Base-by-base conservation (phyloP, 2,113 vertebrate species). In the Jacana jacana region DNA sequence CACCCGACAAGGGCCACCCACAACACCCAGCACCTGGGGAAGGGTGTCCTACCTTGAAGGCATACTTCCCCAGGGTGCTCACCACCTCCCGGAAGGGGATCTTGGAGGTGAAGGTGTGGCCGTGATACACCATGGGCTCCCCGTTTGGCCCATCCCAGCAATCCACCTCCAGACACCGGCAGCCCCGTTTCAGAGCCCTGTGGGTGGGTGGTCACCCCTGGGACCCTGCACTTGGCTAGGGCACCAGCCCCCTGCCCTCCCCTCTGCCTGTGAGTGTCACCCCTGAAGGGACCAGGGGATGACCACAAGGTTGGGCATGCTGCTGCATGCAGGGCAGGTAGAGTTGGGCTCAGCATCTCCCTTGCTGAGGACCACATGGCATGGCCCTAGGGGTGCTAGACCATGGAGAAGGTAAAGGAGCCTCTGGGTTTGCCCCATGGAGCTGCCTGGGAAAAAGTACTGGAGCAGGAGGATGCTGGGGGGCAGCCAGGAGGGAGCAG, bases 81-180 rank as follows among this genome's bases (percentile, higher is more conserved):
- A 99, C 95, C 6, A 99, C 98, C 37, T 99, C 99, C 96, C 97
- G 98, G 95, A 99, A 99, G 31, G 98, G 98, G 94, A 99, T 99
- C 95, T 99, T 99, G 71, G 99, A 99, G 30, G 99, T 99, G 82
- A 99, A 96, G 11, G 99, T 99, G 96, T 99, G 98, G 71, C 99
- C 99, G 0, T 99, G 99, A 91, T 99, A 99, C 72, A 99, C 99
- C 5, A 99, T 93, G 5, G 99, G 99, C 84, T 99, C 99, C 76
- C 98, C 99, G 2, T 98, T 98, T 4, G 98, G 97, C 81, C 99
- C 99, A 7, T 99, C 99, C 99, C 99, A 99, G 94, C 99, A 98
- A 95, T 99, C 99, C 92, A 99, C 98, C 94, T 99, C 99, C 39
- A 99, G 98, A 49, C 99, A 99, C 40, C 99, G 98, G 89, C 99